Base-by-base conservation (phyloP, 2,797 vertebrate genomes). In the Sternarchorhynchus goeldii region DNA sequence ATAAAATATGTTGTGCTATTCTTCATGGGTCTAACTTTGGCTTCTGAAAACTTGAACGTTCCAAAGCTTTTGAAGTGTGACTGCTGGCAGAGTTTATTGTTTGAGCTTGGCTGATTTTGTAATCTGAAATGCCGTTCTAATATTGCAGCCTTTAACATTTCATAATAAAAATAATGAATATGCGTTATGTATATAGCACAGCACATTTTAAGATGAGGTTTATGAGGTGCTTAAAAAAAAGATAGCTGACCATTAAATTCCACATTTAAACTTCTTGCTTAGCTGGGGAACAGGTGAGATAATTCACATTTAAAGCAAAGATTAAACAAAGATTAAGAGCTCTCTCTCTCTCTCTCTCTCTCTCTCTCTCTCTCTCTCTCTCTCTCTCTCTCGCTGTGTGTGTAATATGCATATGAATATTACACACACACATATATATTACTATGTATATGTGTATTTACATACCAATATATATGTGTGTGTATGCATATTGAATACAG, bases 101-200 rank as follows among this genome's bases (percentile, higher is more conserved):
- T 50, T 60, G 21, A 29, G 18, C 8, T 39, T 57, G 32, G 53
- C 63, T 72, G 63, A n/a, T 59, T 81, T 66, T 41, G 31, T 74
- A 50, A 64, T 59, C 53, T 29, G 16, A 5, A 4, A 10, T 64
- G 17, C 41, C 6, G 3, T 79, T 78, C 58, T 68, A 64, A 73
- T 34, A 25, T 78, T 78, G 71, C 32, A 56, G 31, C 56, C 39
- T 64, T 72, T 78, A 31, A 57, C 39, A 16, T 20, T 32, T 6
- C 3, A 41, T 25, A 68, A 50, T 59, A 59, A 25, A 66, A 56
- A 25, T 65, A 71, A 70, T 62, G 16, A 17, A 56, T 53, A 18
- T n/a, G 10, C 31, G 34, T 32, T 70, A 8, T 17, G 32, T 18
- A 21, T 71, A 5, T 36, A 56, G 31, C 21, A 50, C 16, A 56